Evolutionary conservation across 2,797 vertebrate species (phyloP), one percentile per base, ranked within the genome.

Genomic region (Prionace glauca): DNA sequence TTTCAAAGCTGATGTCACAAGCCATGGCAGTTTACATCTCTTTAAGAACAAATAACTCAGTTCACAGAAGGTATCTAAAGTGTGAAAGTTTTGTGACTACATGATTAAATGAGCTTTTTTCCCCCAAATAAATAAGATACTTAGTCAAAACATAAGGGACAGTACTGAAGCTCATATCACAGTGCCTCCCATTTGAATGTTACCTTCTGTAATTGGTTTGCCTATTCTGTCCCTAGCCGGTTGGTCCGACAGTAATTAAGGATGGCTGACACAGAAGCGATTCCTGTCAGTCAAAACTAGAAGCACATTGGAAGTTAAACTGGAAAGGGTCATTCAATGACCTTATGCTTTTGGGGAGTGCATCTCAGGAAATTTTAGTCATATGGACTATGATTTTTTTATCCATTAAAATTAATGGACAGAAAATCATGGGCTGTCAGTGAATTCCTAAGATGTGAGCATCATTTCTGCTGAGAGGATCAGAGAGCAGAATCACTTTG

Each of bases 361-460:
- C 20, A 67, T 20, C 90, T 92, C n/a, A 3, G 90, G 90, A 92
- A 92, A 92, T 69, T 65, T 69, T 41, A 45, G 22, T 69, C n/a
- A 24, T 11, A n/a, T 65, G 22, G n/a, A 69, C 22, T 90, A 29
- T 88, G 32, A n/a, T 90, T 69, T 92, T 69, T 92, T 45, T 2
- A 92, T 41, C 90, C 90, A 69, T 69, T 92, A 92, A 92, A 92
- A 92, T 92, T 69, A 92, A 69, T 92, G 65, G 87, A 92, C 90
- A 22, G 65, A 92, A 92, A 92, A 92, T 92, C 87, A 62, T 62
- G 16, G 26, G 26, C 90, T 92, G n/a, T 9, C 90, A 41, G 90
- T 41, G 22, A 92, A 69, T 69, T 69, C 65, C n/a, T 65, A 92
- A 69, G 62, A 92, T 69, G 65, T 92, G 20, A 69, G 62, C 10